These are phyloP conservation scores for Penaeus vannamei DNA, from an alignment of 1,140 invertebrate genomes.

Conservation along the genomic window DNA sequence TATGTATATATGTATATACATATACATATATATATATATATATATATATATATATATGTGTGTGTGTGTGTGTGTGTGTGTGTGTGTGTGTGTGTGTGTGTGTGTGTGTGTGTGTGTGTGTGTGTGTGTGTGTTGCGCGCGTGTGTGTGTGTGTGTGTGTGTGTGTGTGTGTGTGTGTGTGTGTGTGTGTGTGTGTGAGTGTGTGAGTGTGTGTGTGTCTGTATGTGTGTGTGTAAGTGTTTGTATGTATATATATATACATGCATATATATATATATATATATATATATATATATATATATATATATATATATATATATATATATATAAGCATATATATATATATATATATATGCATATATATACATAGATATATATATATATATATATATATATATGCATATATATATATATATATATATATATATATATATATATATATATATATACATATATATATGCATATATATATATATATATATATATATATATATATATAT, in stretches of 20 bases:
- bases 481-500: constrained; percentile 33
- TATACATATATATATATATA: too few species aligned
- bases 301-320: constrained; percentile 33
- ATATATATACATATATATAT: neutral
- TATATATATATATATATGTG: too few species aligned
- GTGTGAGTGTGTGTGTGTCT: neutral
- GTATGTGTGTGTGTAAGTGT: neutral
- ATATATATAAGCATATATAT: constrained; percentile 26
- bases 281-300: constrained; percentile 12
- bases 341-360: constrained; percentile 29
- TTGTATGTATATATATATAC: neutral
- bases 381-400: neutral
- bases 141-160: too few species aligned
- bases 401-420: constrained; percentile 2
- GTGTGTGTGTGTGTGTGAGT: neutral
- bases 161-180: neutral
- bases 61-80: too few species aligned
- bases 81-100: too few species aligned
- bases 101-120: too few species aligned
- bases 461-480: neutral
- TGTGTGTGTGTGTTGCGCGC: too few species aligned
- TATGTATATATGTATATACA: too few species aligned
- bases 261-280: neutral
- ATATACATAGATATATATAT: neutral
- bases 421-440: constrained; percentile 12